Evolutionary conservation across 2,113 vertebrate species (phyloP), one percentile per base, ranked within the genome.

Genomic region (Sterna hirundo): DNA sequence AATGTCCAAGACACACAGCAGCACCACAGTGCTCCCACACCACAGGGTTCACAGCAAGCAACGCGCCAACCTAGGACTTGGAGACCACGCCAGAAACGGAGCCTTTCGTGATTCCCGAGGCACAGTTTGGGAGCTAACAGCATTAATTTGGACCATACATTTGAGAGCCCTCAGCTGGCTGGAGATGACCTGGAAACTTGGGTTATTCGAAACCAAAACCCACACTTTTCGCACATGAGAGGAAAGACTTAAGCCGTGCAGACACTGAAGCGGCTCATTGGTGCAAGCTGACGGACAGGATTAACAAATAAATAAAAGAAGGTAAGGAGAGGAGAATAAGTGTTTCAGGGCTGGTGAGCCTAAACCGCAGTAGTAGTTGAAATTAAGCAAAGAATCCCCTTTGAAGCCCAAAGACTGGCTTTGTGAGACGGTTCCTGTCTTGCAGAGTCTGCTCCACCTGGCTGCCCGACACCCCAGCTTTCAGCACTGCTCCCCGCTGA

Each of bases 381-480:
- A 84, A 84, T 65, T 40, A 78, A 74, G 26, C 17, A 25, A 76
- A 54, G 14, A 87, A 34, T 27, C 18, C 10, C 6, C 51, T 83
- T 62, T 36, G 34, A 60, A 36, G 14, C 21, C 58, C 32, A 11
- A 46, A 11, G 29, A 15, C 15, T 14, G 27, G 46, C 25, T 68
- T 75, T 80, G 25, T 44, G 34, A 69, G 46, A 49, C 6, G 14
- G 30, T 16, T 46, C 14, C 32, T 2, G 5, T 6, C 36, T 46
- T 27, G 30, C 81, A 80, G 30, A 68, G 10, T 13, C n/a, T 47
- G 19, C 22, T 36, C 68, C 21, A 40, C 17, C 52, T 36, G 32
- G 18, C 38, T 17, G n/a, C 0, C 0, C 2, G 1, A 15, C 47
- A 54, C 25, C 10, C 18, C 3, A 1, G 46, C 36, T 62, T 38